Evolutionary conservation across 1,140 invertebrate genomes (phyloP), one percentile per base, ranked within the genome.

Genomic region (Drosophila jambulina): DNA sequence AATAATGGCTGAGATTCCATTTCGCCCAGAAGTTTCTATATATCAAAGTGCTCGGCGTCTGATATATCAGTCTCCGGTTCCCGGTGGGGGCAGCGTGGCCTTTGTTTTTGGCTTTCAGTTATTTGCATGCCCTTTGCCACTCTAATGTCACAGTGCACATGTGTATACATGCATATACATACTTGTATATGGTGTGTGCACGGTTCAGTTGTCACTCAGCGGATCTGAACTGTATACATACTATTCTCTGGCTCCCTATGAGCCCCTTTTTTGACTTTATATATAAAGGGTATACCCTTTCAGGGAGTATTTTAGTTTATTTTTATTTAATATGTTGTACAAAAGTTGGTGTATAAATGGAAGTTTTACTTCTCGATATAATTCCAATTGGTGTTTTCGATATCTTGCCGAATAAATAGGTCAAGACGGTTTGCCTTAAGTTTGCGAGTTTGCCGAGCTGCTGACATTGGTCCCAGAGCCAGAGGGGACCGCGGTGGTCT

Each of bases 1-100:
- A 78, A 78, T 78, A 78, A 78, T 78, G 56, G 56, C 75, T 48
- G 59, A 78, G 63, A 78, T 69, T 77, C 75, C 62, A 59, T 60
- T 77, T 54, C 63, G 74, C 75, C 34, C 29, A 59, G 36, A 53
- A 77, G 54, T 77, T 78, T 69, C 56, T 54, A 67, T 60, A 76
- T 75, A 75, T 57, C 72, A 76, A 76, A 76, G 70, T 72, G 70
- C 70, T 57, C 53, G 23, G 19, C 49, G 71, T 63, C 48, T 63
- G 70, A 75, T 63, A 75, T 72, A 72, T 72, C 69, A 72, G 54
- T 51, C 68, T 13, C 38, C 34, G 48, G 48, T 36, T 70, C 38
- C 63, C 36, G 42, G n/a, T 51, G 27, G 69, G 45, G 69, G 36
- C 40, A 46, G 51, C 34, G 36, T 53, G 48, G 19, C 62, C 74